Base-by-base conservation (phyloP, 2,797 vertebrate species). In the Anabacerthia variegaticeps region DNA sequence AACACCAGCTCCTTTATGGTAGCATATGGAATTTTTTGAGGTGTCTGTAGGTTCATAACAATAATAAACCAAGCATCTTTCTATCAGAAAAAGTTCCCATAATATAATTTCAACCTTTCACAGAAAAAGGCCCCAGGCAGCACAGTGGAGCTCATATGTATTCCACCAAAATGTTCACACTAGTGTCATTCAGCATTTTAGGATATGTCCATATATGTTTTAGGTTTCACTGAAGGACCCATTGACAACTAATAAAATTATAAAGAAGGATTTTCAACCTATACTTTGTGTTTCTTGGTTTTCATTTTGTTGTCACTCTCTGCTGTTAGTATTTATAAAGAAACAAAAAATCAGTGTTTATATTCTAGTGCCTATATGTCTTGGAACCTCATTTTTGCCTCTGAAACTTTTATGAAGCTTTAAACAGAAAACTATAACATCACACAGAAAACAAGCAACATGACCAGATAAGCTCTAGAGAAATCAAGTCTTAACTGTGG, bases 1-100 rank as follows among this genome's bases (percentile, higher is more conserved):
- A 97, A 97, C 94, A 78, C 92, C 91, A 97, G 44, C 68, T 97
- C 48, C 88, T 93, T 91, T 52, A 55, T 59, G 43, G 77, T 67
- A 88, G 71, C 44, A 85, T 85, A 67, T 52, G 74, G 78, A 37
- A 62, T 19, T 94, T 95, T 94, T 88, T 89, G 95, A 96, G 37
- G 44, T 68, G 16, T 74, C 65, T 63, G 48, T 65, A 81, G 39
- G 68, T 96, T 94, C 73, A 67, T 78, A 91, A 76, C 48, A 62
- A 58, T 88, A 89, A 72, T 75, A 86, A 93, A 94, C 41, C n/a
- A 69, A 56, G 49, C 17, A 78, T 9, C n/a, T 80, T 59, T 62
- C n/a, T 55, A 37, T 92, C 87, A 91, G 58, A 74, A 85, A 87
- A 91, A 27, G 30, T 62, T 95, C 7, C 49, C 22, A 39, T 61